phyloP scores from a whole-genome alignment of 2,113 vertebrate genomes.

The Lipotes vexillifer region DNA sequence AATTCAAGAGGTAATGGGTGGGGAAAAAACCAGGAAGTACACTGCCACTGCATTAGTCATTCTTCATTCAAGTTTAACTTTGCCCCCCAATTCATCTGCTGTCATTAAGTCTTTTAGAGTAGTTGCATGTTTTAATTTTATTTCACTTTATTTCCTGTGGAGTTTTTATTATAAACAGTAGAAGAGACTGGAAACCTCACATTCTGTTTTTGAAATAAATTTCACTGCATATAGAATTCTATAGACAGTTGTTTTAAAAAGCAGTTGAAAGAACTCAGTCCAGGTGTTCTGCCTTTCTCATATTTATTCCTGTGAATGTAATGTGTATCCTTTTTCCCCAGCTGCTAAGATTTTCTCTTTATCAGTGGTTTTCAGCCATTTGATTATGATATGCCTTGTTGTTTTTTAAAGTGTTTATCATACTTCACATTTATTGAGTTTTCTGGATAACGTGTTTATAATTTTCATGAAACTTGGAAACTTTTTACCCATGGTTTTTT shows the following conservation, averaged over 20 bases:
- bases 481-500: too few relatives aligned
- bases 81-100: background rate
- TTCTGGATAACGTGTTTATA: too few relatives aligned
- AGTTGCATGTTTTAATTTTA: background rate
- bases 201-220: background rate
- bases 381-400: background rate
- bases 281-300: background rate
- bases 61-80: background rate
- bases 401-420: too few relatives aligned
- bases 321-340: fast-evolving
- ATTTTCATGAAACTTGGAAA: too few relatives aligned
- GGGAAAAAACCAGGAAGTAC: background rate
- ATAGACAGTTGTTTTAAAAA: background rate
- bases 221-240: background rate
- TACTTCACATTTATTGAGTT: too few relatives aligned
- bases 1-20: background rate
- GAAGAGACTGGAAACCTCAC: background rate
- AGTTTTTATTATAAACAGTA: background rate
- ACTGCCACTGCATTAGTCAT: background rate
- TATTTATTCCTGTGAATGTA: background rate
- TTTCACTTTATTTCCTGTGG: background rate
- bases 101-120: background rate
- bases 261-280: background rate
- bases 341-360: background rate
- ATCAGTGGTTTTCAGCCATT: background rate